phyloP scores from a whole-genome alignment of 2,113 vertebrate genomes.

The Lagenorhynchus albirostris region DNA sequence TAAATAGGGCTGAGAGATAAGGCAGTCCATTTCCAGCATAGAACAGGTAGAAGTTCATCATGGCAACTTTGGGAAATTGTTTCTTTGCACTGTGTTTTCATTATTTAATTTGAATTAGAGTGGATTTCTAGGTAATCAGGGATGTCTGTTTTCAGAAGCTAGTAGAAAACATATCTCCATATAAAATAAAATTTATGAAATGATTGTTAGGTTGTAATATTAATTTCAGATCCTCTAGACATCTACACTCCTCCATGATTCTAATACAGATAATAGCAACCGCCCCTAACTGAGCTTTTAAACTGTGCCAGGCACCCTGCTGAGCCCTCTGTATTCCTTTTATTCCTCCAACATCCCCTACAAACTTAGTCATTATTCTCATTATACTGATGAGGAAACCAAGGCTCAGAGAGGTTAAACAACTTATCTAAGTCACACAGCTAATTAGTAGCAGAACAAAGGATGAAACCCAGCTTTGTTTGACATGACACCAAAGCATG shows the following conservation, averaged over 20 bases:
- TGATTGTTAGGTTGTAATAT: not conserved
- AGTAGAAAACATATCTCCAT: not conserved
- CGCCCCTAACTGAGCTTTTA: not conserved
- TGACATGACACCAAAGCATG: not conserved
- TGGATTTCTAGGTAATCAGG: not conserved
- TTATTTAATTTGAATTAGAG: not conserved
- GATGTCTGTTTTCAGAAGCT: not conserved
- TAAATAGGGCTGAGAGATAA: not conserved
- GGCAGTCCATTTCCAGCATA: not conserved
- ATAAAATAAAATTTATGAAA: not conserved
- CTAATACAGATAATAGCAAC: not conserved
- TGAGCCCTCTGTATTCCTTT: not conserved
- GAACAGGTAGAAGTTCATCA: not conserved
- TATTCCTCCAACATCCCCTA: not conserved
- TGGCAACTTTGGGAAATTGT: not conserved
- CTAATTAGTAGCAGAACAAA: not conserved
- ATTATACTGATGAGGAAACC: not conserved
- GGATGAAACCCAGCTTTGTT: not conserved
- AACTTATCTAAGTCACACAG: not conserved
- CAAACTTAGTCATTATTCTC: not conserved
- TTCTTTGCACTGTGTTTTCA: not conserved
- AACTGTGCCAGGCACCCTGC: too few species aligned
- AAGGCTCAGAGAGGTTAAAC: not conserved
- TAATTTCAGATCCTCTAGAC: not conserved
- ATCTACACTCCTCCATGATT: not conserved